phyloP scores from a whole-genome alignment of 2,888 invertebrate species.

The Sturmia bella region DNA sequence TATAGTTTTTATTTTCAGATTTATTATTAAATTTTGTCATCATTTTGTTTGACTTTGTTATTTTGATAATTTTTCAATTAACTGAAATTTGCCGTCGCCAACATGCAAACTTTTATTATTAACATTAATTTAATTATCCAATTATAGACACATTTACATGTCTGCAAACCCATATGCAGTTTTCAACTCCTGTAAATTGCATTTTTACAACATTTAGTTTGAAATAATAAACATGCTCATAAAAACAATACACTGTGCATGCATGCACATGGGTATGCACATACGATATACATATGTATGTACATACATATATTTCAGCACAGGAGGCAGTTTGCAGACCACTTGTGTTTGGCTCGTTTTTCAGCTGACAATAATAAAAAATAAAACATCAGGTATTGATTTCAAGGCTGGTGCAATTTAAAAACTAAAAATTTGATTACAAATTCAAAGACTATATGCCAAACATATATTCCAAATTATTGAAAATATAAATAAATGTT shows the following conservation, averaged over 20 bases:
- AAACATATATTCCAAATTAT: too few relatives aligned
- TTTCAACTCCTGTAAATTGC: too few relatives aligned
- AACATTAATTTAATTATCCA: slow-evolving; percentile 54
- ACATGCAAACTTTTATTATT: slow-evolving; percentile 67
- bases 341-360: too few relatives aligned
- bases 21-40: slow-evolving; percentile 25
- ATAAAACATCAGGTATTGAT: slow-evolving; percentile 1
- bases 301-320: too few relatives aligned
- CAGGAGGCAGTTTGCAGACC: not conserved
- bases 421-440: not conserved
- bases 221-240: too few relatives aligned
- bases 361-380: not conserved
- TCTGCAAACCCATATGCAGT: not conserved
- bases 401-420: slow-evolving; percentile 25
- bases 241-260: too few relatives aligned
- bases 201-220: too few relatives aligned
- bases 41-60: not conserved
- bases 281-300: too few relatives aligned
- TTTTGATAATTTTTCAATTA: slow-evolving; percentile 60
- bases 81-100: slow-evolving; percentile 49
- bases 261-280: too few relatives aligned
- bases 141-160: slow-evolving; percentile 58
- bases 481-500: too few relatives aligned
- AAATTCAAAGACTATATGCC: too few relatives aligned
- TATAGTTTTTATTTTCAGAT: slow-evolving; percentile 53